Conservation (phyloP, 2,888 invertebrate genomes). For the Apamea crenata region DNA sequence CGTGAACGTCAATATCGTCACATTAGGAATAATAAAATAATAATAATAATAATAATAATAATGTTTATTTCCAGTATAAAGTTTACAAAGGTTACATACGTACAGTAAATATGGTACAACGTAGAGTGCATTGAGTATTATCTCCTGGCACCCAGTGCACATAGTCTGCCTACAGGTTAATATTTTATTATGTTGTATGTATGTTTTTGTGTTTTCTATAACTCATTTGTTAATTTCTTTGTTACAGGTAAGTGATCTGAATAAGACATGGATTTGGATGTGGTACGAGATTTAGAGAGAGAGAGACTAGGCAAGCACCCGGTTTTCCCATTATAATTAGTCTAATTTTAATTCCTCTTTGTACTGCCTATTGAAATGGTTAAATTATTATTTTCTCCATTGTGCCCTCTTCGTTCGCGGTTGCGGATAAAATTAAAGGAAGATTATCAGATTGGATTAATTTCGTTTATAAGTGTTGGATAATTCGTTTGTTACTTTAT, state of each 20-base stretch:
- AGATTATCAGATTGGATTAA: slow-evolving; percentile 21
- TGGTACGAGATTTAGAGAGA: slow-evolving; percentile 26
- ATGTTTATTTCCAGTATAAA: no score
- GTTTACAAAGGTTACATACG: no score
- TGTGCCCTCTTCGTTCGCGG: slow-evolving; percentile 10
- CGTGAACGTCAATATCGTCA: not conserved
- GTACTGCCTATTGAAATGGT: slow-evolving; percentile 16
- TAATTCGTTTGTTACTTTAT: not conserved
- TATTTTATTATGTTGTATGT: not conserved
- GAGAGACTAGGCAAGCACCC: not conserved
- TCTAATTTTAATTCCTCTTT: slow-evolving; percentile 14
- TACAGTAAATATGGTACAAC: no score
- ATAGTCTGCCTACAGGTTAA: not conserved
- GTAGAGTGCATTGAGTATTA: no score
- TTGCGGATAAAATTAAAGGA: slow-evolving; percentile 23
- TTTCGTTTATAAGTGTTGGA: slow-evolving; percentile 11
- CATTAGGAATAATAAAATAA: not conserved
- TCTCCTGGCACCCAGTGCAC: no score
- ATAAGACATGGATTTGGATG: not conserved
- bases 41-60: no score
- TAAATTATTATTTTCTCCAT: slow-evolving; percentile 18
- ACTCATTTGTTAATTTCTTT: slow-evolving; percentile 63
- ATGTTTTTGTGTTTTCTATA: not conserved
- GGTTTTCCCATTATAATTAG: not conserved
- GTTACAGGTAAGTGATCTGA: slow-evolving; percentile 77